A percentile compares a stretch with the other conserved stretches of the same genome.
Evolutionary conservation across 2,888 invertebrate genomes (phyloP).

Genomic region (Uropetala carovei): DNA sequence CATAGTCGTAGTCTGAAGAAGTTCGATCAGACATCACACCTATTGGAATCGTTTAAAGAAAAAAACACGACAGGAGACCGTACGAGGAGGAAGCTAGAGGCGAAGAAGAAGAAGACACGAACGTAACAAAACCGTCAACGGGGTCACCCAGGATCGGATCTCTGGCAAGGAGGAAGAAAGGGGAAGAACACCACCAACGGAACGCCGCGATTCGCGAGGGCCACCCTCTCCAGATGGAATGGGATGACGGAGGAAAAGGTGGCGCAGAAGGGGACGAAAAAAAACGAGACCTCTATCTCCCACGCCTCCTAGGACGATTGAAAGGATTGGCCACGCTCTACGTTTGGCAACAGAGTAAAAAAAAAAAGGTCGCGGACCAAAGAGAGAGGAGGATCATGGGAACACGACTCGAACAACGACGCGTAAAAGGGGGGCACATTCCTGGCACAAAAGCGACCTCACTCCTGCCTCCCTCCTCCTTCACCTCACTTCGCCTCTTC

Average conservation of each 20-base stretch:
- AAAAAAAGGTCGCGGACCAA: background rate
- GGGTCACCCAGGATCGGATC: background rate
- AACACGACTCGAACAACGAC: too few relatives aligned
- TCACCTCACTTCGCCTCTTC: too few relatives aligned
- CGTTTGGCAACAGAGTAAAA: background rate
- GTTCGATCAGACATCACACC: background rate
- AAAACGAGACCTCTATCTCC: background rate
- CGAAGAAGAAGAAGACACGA: background rate
- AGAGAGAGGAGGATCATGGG: too few relatives aligned
- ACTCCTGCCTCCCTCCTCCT: too few relatives aligned
- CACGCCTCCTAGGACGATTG: background rate
- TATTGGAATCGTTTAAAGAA: background rate
- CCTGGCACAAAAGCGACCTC: background rate
- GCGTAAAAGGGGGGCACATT: constrained; percentile 6
- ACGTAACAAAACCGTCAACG: background rate
- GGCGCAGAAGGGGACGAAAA: too few relatives aligned
- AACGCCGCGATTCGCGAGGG: background rate
- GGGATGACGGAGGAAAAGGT: background rate
- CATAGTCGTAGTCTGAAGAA: background rate
- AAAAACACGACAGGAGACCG: background rate
- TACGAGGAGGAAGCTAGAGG: background rate
- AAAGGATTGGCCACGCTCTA: background rate
- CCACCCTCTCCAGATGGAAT: background rate
- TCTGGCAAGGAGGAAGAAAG: background rate
- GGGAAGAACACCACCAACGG: too few relatives aligned